Evolutionary conservation across 2,113 vertebrate species (phyloP).

Genomic region (Orthonyx spaldingii): DNA sequence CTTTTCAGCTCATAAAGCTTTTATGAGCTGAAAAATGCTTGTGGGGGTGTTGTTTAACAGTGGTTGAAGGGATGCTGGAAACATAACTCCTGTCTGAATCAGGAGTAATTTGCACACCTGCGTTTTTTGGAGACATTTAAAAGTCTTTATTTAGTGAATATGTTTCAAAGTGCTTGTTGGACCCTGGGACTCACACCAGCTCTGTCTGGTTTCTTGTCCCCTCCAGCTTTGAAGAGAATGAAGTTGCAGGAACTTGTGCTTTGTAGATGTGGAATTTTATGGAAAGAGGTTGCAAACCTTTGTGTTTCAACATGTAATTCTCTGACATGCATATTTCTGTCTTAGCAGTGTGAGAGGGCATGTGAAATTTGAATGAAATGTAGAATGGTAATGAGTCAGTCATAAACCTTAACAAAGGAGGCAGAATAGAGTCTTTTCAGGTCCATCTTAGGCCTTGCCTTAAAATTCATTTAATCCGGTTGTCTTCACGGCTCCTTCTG

Average conservation of each 20-base stretch:
- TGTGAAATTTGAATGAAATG: slow-evolving; percentile 43
- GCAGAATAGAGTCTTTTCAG: slow-evolving; percentile 10
- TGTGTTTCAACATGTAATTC: slow-evolving; percentile 44
- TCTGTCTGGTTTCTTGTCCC: slow-evolving; percentile 50
- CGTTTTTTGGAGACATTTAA: slow-evolving; percentile 65
- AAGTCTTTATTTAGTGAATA: slow-evolving; percentile 57
- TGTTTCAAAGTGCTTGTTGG: slow-evolving; percentile 36
- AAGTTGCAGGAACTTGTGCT: slow-evolving; percentile 14
- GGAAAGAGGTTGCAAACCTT: slow-evolving; percentile 21
- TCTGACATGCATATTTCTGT: slow-evolving; percentile 27
- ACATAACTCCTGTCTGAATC: slow-evolving; percentile 61
- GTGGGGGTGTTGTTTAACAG: slow-evolving; percentile 59
- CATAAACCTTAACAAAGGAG: slow-evolving; percentile 26
- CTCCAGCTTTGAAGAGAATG: slow-evolving; percentile 3
- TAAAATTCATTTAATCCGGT: slow-evolving; percentile 18
- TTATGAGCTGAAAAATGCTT: slow-evolving; percentile 74
- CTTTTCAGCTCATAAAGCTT: slow-evolving; percentile 71
- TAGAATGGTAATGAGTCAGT: slow-evolving; percentile 8
- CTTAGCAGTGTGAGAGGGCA: slow-evolving; percentile 10
- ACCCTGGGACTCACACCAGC: slow-evolving; percentile 21
- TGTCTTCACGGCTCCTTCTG: not conserved
- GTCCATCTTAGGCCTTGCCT: not conserved
- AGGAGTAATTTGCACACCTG: slow-evolving; percentile 76
- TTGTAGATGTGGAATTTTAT: slow-evolving; percentile 38
- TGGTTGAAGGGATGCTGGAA: slow-evolving; percentile 58